phyloP scores from a whole-genome alignment of 2,797 vertebrate genomes.

The Varecia variegata region DNA sequence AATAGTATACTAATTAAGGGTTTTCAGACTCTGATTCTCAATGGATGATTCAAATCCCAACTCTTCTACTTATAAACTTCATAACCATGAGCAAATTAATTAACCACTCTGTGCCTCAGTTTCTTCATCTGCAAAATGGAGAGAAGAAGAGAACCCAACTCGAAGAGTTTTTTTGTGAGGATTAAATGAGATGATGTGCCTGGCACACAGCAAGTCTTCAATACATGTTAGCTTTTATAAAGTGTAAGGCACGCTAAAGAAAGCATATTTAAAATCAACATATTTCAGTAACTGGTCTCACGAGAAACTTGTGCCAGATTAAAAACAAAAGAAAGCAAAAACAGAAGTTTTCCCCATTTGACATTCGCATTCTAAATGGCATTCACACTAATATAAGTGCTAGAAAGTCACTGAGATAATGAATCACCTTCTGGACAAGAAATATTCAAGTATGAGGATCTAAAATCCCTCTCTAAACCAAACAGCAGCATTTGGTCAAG shows the following conservation, averaged over 20 bases:
- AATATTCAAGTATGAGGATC: not conserved
- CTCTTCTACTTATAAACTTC: not conserved
- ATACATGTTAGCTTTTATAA: not conserved
- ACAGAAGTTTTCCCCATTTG: not conserved
- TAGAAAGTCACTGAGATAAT: not conserved
- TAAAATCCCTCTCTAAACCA: not conserved
- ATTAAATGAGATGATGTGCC: not conserved
- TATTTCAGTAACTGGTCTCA: not conserved
- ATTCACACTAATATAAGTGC: not conserved
- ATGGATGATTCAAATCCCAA: not conserved
- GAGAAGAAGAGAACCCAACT: not conserved
- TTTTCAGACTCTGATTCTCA: not conserved
- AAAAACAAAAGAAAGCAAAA: slow-evolving; percentile 35
- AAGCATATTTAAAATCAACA: slow-evolving; percentile 24
- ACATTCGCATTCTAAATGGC: not conserved
- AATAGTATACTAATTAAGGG: not conserved
- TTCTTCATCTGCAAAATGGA: not conserved
- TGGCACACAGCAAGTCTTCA: not conserved
- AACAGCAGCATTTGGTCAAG: not conserved
- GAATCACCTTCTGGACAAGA: not conserved
- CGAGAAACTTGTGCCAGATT: not conserved
- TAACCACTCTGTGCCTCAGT: not conserved
- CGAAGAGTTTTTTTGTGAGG: not conserved
- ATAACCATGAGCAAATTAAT: not conserved
- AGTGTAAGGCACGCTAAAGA: not conserved